phyloP scores from a whole-genome alignment of 2,888 invertebrate species.

The Drosophila fulvimacula region DNA sequence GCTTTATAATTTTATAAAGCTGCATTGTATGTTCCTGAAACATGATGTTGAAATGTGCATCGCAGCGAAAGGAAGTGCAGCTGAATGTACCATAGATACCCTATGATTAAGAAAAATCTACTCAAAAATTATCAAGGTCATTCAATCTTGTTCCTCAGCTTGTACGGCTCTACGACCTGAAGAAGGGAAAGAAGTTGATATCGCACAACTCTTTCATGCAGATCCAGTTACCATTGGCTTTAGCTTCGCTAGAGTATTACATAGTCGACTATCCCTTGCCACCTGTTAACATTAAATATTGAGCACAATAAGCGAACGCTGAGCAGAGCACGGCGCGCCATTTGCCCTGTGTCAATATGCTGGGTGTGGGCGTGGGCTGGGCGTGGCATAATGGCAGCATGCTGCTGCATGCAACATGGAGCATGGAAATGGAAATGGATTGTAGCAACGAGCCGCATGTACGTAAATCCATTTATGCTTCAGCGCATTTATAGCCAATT shows the following conservation, averaged over 20 bases:
- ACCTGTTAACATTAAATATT: constrained; percentile 42
- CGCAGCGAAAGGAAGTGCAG: too few relatives aligned
- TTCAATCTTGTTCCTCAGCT: not conserved
- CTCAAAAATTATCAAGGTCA: not conserved
- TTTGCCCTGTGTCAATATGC: constrained; percentile 2
- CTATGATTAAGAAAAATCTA: not conserved
- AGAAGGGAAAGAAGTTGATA: not conserved
- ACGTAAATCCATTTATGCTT: constrained; percentile 79
- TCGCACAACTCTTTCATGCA: not conserved
- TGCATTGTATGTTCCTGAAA: constrained; percentile 1
- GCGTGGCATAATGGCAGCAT: constrained; percentile 16
- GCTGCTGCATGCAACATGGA: constrained; percentile 72
- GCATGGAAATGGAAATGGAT: constrained; percentile 63
- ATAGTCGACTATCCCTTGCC: not conserved
- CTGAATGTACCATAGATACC: not conserved
- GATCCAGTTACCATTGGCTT: not conserved
- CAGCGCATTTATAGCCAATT: constrained; percentile 78
- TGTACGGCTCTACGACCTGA: not conserved
- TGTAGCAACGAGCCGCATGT: constrained; percentile 72
- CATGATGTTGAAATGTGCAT: not conserved
- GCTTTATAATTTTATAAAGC: constrained; percentile 3
- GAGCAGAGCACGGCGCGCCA: not conserved
- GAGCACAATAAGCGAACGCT: constrained; percentile 30
- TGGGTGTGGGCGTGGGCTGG: constrained; percentile 4
- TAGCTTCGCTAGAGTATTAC: not conserved